Evolutionary conservation across 1,140 invertebrate genomes (phyloP).

Genomic region (Pentalonia nigronervosa): DNA sequence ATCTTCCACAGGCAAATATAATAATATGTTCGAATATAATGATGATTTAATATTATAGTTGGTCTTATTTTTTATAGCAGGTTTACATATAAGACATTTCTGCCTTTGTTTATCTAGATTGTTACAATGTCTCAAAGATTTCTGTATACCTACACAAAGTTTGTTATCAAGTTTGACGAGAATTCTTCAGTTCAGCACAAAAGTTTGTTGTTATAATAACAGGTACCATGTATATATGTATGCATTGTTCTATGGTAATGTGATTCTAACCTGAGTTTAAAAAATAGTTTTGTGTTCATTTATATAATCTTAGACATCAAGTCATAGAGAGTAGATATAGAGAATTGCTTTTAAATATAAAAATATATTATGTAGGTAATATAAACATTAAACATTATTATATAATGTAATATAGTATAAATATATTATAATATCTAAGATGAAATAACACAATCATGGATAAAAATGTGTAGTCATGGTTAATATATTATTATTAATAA

Average conservation of each 20-base stretch:
- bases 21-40: not conserved
- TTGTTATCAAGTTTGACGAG: constrained; percentile 4
- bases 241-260: not conserved
- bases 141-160: not conserved
- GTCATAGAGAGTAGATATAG: not conserved
- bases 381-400: not conserved
- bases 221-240: not conserved
- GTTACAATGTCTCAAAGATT: constrained; percentile 7
- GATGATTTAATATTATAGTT: not conserved
- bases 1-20: not conserved
- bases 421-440: too few relatives aligned
- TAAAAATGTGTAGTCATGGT: not conserved
- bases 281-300: not conserved
- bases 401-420: not conserved
- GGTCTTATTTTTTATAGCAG: not conserved
- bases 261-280: not conserved
- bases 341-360: not conserved
- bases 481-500: too few relatives aligned
- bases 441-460: too few relatives aligned
- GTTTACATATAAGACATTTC: not conserved
- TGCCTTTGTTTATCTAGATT: not conserved
- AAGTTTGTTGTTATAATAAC: constrained; percentile 7
- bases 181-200: not conserved
- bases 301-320: not conserved
- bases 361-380: not conserved